Evolutionary conservation across 2,888 invertebrate genomes (phyloP), one percentile per base, ranked within the genome.

Genomic region (Epinotia bilunana): DNA sequence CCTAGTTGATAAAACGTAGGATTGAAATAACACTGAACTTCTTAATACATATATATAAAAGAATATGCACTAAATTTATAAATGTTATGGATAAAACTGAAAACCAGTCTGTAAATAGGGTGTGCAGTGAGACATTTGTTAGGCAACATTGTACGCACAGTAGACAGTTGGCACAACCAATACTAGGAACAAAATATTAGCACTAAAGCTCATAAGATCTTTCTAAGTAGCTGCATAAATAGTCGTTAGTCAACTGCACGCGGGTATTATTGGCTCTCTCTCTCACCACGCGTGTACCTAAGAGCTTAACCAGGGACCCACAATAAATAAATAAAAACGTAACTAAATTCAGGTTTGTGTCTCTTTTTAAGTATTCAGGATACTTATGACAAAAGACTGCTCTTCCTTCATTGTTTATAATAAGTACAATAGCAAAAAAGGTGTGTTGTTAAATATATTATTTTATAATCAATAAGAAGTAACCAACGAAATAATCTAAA

Each of bases 151-250:
- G 18, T 68, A 11, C 39, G 43, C 23, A 57, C 68, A 68, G 57
- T 68, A 68, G 68, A 58, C 58, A 65, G 57, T 43, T 39, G 39
- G 23, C 57, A 68, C 16, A 43, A 58, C 43, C 20, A 11, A 58
- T 68, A 68, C 68, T 68, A 58, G 57, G 68, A 68, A 58, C 68
- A 23, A 57, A 68, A 20, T 58, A 68, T 68, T 68, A 58, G 57
- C 57, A 68, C 68, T 68, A 68, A 68, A 58, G 16, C 57, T 58
- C 57, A 68, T 68, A 43, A 58, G n/a, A 68, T 39, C 68, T 20
- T 58, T 39, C 68, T 58, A 68, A 68, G 68, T 58, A 43, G 43
- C 57, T 68, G 20, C 6, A 58, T 43, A 39, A 68, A 58, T 58
- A 58, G 39, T 68, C 23, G 39, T 68, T 68, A 58, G 16, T 68